Conservation (phyloP, 2,888 invertebrate species). For the Watsonalla binaria region DNA sequence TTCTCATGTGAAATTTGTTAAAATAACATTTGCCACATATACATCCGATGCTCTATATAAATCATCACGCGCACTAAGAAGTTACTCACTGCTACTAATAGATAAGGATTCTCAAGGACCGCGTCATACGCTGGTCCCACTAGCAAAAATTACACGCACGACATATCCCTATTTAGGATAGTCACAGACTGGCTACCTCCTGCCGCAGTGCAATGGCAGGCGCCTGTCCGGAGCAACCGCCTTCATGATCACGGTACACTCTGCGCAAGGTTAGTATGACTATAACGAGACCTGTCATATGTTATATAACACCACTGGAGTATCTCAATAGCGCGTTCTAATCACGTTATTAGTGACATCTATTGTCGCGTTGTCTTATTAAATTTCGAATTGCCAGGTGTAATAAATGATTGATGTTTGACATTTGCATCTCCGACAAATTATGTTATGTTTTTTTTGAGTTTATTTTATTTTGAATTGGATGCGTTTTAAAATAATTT, state of each 20-base stretch:
- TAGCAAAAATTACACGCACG: constrained; percentile 81
- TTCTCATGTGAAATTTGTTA: no score
- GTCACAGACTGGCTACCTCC: constrained; percentile 80
- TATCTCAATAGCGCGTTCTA: constrained; percentile 53
- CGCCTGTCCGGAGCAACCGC: constrained; percentile 81
- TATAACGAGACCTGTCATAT: not conserved
- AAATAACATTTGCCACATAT: no score
- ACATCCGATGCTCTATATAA: no score
- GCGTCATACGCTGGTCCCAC: constrained; percentile 81
- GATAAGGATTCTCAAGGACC: constrained; percentile 55
- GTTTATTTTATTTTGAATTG: no score
- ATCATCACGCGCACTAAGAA: no score
- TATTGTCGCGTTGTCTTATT: constrained; percentile 25
- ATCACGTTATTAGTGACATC: constrained; percentile 51
- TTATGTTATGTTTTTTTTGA: not conserved
- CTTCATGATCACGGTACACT: constrained; percentile 84
- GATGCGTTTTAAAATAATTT: no score
- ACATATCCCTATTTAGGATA: constrained; percentile 76
- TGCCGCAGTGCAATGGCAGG: constrained; percentile 83
- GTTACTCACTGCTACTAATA: no score
- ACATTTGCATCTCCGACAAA: constrained; percentile 6
- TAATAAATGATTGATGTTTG: not conserved
- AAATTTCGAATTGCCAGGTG: constrained; percentile 6
- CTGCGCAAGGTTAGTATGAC: constrained; percentile 86
- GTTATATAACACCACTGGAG: constrained; percentile 33